Evolutionary conservation across 2,113 vertebrate species (phyloP).

Genomic region (Nibea albiflora): DNA sequence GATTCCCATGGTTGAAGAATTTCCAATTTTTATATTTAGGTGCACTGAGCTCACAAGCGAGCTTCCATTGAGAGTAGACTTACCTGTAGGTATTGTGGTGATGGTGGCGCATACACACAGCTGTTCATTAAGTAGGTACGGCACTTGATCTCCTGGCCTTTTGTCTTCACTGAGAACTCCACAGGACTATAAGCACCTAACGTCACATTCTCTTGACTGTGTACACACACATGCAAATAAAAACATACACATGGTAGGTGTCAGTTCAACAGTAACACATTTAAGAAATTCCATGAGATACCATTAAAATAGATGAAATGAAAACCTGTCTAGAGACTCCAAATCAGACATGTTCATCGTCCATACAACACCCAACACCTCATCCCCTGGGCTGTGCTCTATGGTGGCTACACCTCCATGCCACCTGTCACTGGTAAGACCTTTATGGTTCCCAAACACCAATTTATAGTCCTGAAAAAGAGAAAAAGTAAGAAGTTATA

Average conservation of each 20-base stretch:
- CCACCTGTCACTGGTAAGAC: slow-evolving; percentile 87
- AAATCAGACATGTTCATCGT: slow-evolving; percentile 87
- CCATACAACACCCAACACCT: slow-evolving; percentile 95
- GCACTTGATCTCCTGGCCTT: slow-evolving; percentile 84
- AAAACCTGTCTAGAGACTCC: slow-evolving; percentile 85
- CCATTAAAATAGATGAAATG: too few species aligned
- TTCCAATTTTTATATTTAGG: too few species aligned
- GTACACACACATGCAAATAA: slow-evolving; percentile 1
- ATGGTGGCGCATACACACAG: slow-evolving; percentile 86
- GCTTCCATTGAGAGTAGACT: background rate
- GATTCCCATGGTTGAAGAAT: too few species aligned
- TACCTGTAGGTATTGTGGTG: slow-evolving; percentile 93
- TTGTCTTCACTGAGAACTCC: slow-evolving; percentile 84
- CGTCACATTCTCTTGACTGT: slow-evolving; percentile 91
- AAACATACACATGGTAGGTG: background rate
- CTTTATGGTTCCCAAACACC: slow-evolving; percentile 89
- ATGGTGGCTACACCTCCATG: slow-evolving; percentile 92
- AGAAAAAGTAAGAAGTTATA: background rate
- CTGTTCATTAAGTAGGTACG: slow-evolving; percentile 92
- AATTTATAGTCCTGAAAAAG: slow-evolving; percentile 89
- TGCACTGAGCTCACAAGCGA: background rate
- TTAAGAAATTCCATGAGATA: background rate
- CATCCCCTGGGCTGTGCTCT: slow-evolving; percentile 87
- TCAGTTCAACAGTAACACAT: slow-evolving; percentile 1
- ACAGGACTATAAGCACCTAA: slow-evolving; percentile 87